phyloP scores from a whole-genome alignment of 2,888 invertebrate species.

The Lochmaea crataegi region DNA sequence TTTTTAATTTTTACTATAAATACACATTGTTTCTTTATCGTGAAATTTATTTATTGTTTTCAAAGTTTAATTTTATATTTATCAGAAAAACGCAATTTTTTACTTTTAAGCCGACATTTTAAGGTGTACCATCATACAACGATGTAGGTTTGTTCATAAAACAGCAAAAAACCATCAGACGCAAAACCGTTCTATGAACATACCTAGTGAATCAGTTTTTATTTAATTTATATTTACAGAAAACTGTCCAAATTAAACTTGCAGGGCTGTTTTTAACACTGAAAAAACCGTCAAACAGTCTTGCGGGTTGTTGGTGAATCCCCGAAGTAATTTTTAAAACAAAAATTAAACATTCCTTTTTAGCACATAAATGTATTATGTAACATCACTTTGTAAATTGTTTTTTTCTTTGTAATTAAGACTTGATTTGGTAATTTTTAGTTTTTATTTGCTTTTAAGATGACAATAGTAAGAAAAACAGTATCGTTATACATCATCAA shows the following conservation, averaged over 20 bases:
- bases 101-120: background rate
- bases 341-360: conserved; percentile 2
- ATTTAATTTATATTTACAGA: no score
- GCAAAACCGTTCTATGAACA: no score
- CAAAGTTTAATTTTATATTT: conserved; percentile 12
- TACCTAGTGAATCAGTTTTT: no score
- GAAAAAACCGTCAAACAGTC: no score
- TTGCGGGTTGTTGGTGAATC: no score
- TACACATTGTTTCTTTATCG: background rate
- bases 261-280: no score
- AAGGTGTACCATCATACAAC: no score
- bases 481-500: conserved; percentile 48
- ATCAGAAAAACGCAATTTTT: conserved; percentile 1
- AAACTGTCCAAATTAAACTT: no score
- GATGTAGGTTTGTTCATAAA: no score
- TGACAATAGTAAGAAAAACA: conserved; percentile 52
- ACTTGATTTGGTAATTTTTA: background rate
- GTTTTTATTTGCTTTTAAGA: conserved; percentile 36
- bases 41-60: conserved; percentile 17
- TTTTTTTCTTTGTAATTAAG: background rate
- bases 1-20: background rate
- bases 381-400: conserved; percentile 8
- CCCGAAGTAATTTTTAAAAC: no score
- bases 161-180: no score
- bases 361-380: conserved; percentile 12